Evolutionary conservation across 1,140 invertebrate genomes (phyloP).

Genomic region (Propsilocerus akamusi): DNA sequence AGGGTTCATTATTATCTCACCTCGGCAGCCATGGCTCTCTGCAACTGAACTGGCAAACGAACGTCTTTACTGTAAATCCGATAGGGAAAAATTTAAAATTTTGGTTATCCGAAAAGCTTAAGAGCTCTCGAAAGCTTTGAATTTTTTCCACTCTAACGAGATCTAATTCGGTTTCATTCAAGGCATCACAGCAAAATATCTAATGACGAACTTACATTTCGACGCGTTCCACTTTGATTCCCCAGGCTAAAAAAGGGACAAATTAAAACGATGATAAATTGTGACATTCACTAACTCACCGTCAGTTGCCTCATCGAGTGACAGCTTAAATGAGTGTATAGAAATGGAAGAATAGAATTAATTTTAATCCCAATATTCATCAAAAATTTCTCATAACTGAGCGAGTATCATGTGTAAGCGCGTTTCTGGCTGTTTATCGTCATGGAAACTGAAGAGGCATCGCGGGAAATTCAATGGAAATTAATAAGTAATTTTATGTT

Average conservation of each 20-base stretch:
- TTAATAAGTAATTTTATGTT: too few relatives aligned
- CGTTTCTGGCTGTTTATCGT: too few relatives aligned
- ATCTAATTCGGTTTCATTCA: not conserved
- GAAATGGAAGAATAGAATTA: conserved; percentile 65
- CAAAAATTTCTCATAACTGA: too few relatives aligned
- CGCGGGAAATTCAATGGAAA: too few relatives aligned
- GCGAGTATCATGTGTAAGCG: too few relatives aligned
- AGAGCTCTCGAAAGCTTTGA: too few relatives aligned
- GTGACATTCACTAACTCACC: conserved; percentile 78
- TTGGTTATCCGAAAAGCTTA: too few relatives aligned
- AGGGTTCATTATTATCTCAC: too few relatives aligned
- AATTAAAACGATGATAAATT: not conserved
- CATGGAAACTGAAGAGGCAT: too few relatives aligned
- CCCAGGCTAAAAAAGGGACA: conserved; percentile 68
- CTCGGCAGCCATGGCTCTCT: conserved; percentile 64
- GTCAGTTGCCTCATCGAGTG: conserved; percentile 86
- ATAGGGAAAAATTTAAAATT: not conserved
- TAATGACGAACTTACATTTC: conserved; percentile 55
- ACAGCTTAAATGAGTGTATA: conserved; percentile 19
- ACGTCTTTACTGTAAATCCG: conserved; percentile 63
- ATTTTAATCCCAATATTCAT: too few relatives aligned
- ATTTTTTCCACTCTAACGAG: too few relatives aligned
- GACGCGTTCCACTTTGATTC: conserved; percentile 84
- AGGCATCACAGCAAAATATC: not conserved
- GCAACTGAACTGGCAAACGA: conserved; percentile 58